These are phyloP conservation scores for Apeltes quadracus DNA, from an alignment of 2,113 vertebrate species.

Conservation along the genomic window DNA sequence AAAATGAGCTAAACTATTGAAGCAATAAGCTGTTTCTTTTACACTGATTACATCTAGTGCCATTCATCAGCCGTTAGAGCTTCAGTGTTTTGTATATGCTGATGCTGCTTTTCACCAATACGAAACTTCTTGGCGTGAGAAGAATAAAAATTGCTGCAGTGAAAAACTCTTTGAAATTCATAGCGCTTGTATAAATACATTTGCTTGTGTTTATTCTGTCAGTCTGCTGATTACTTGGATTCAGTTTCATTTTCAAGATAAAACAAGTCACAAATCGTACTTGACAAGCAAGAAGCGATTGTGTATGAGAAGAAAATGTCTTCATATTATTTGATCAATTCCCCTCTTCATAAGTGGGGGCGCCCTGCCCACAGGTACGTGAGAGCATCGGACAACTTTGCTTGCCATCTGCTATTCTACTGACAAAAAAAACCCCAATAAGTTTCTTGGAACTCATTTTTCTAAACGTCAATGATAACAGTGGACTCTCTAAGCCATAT, in stretches of 20 bases:
- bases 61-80: conserved; percentile 53
- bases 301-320: conserved; percentile 58
- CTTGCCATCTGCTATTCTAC: background rate
- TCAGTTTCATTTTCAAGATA: conserved; percentile 73
- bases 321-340: conserved; percentile 54
- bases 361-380: conserved; percentile 6
- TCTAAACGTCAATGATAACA: conserved; percentile 9
- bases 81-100: conserved; percentile 53
- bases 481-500: background rate
- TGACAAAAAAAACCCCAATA: background rate
- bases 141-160: conserved; percentile 36
- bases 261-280: conserved; percentile 74
- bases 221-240: conserved; percentile 72
- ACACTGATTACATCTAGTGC: conserved; percentile 21
- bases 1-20: conserved; percentile 4
- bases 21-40: conserved; percentile 14
- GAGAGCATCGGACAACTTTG: background rate
- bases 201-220: conserved; percentile 71
- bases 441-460: background rate
- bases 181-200: conserved; percentile 71
- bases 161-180: conserved; percentile 67
- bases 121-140: conserved; percentile 50
- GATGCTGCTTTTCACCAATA: conserved; percentile 63
- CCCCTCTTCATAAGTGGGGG: conserved; percentile 41
- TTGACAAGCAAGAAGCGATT: conserved; percentile 71